A percentile compares a stretch with the other conserved stretches of the same genome.
Evolutionary conservation across 2,888 invertebrate species (phyloP).

Genomic region (Cheilosia scutellata): DNA sequence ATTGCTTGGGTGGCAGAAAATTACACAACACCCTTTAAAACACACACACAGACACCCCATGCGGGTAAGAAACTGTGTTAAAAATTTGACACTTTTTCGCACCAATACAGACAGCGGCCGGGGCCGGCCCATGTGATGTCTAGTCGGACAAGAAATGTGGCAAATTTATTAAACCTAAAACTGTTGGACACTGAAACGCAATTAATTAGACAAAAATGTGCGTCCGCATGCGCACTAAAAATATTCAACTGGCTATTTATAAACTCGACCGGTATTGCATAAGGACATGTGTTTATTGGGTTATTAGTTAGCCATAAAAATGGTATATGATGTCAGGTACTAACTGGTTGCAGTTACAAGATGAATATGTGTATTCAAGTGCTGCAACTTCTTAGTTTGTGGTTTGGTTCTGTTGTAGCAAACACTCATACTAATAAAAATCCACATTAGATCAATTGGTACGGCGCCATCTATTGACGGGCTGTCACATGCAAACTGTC

Average conservation of each 20-base stretch:
- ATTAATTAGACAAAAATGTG: conserved; percentile 70
- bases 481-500: background rate
- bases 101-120: background rate
- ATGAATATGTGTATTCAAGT: no score
- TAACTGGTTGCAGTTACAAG: conserved; percentile 13
- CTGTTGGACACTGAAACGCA: conserved; percentile 62
- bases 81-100: conserved; percentile 65
- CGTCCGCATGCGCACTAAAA: conserved; percentile 44
- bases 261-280: conserved; percentile 64
- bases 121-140: background rate
- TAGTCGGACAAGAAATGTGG: conserved; percentile 34
- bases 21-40: conserved; percentile 63
- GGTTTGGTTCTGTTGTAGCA: conserved; percentile 38
- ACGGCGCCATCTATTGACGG: background rate
- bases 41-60: no score
- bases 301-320: conserved; percentile 60
- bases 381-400: conserved; percentile 25
- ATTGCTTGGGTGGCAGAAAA: conserved; percentile 44
- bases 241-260: conserved; percentile 63
- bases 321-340: conserved; percentile 35
- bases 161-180: conserved; percentile 59
- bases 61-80: background rate
- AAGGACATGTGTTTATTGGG: conserved; percentile 60
- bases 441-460: conserved; percentile 28
- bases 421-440: background rate